Percentiles rank a stretch among this genome's conserved stretches.
Evolutionary conservation across 2,797 vertebrate species (phyloP).

Genomic region (Parauchenoglanis punctatus): DNA sequence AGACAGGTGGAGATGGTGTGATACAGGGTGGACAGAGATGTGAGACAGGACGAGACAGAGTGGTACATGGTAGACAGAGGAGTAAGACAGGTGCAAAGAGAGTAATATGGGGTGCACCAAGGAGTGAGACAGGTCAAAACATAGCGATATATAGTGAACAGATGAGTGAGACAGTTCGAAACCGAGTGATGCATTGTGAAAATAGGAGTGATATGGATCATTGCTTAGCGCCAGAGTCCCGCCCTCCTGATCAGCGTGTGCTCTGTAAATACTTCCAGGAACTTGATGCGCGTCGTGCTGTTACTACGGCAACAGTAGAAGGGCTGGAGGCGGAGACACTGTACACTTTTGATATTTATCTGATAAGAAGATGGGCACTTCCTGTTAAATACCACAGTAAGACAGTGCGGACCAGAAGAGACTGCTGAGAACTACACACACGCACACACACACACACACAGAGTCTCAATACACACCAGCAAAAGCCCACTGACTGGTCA

Average conservation of each 20-base stretch:
- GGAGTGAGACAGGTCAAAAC: too few relatives aligned
- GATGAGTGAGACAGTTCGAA: neutral
- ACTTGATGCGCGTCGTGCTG: slow-evolving; percentile 81
- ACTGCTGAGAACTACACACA: slow-evolving; percentile 76
- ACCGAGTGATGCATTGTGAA: neutral
- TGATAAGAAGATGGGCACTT: slow-evolving; percentile 87
- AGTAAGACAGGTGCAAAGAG: neutral
- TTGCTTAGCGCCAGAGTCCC: slow-evolving; percentile 84
- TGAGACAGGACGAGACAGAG: neutral
- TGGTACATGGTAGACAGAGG: neutral
- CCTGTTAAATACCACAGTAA: slow-evolving; percentile 88
- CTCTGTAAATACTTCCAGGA: slow-evolving; percentile 91
- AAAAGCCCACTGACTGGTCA: neutral
- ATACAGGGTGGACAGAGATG: neutral
- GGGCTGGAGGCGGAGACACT: slow-evolving; percentile 79
- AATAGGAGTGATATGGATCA: slow-evolving; percentile 56
- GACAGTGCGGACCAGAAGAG: slow-evolving; percentile 85
- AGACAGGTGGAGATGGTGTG: neutral
- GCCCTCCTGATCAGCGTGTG: slow-evolving; percentile 82
- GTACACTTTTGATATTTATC: slow-evolving; percentile 90
- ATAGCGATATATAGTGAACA: neutral
- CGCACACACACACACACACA: slow-evolving; percentile 13
- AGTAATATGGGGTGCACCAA: neutral
- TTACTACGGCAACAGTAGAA: slow-evolving; percentile 85
- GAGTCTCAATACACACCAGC: neutral